phyloP scores from a whole-genome alignment of 1,140 invertebrate genomes.

The Portunus trituberculatus region DNA sequence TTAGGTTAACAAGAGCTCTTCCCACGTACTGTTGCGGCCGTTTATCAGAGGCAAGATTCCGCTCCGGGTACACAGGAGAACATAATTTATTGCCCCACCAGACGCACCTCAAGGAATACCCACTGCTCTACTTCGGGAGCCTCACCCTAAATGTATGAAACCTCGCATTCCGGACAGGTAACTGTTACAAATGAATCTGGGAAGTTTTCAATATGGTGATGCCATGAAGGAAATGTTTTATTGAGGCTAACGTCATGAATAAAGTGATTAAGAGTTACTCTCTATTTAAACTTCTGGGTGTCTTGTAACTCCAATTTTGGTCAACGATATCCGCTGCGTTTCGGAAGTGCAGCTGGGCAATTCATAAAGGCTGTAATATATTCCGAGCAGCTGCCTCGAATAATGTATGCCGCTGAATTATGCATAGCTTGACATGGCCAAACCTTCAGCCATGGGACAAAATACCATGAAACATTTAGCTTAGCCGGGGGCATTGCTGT shows the following conservation, averaged over 20 bases:
- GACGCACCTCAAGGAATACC: background rate
- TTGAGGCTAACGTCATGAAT: no score
- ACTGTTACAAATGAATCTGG: no score
- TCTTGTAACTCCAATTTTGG: background rate
- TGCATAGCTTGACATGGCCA: background rate
- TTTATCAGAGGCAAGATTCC: background rate
- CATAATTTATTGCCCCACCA: background rate
- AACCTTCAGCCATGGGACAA: background rate
- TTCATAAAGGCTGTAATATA: constrained; percentile 7
- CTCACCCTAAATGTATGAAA: no score
- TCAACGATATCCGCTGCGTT: background rate
- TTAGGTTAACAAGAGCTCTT: background rate
- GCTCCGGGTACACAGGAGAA: background rate
- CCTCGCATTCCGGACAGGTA: no score
- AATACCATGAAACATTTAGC: background rate
- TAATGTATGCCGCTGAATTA: constrained; percentile 14
- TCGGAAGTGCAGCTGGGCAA: background rate
- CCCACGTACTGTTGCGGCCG: background rate
- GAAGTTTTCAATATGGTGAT: no score
- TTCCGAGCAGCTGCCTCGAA: background rate
- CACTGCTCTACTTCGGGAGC: background rate
- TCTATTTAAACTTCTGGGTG: background rate
- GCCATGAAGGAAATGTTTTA: no score
- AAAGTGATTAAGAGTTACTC: no score
- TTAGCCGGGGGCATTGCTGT: background rate